phyloP scores from a whole-genome alignment of 2,888 invertebrate genomes.

The Clanis bilineata region DNA sequence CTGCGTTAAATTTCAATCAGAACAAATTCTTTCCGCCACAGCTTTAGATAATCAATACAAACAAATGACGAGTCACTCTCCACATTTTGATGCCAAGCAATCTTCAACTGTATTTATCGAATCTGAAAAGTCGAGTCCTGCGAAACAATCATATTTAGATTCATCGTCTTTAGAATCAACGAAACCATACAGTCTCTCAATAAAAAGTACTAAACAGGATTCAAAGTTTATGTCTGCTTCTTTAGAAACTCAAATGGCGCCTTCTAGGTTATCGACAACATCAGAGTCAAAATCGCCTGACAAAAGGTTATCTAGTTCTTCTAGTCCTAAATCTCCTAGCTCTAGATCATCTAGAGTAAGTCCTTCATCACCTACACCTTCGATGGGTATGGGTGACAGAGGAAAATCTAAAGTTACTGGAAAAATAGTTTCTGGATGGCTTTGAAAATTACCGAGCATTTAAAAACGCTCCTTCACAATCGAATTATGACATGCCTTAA shows the following conservation, averaged over 20 bases:
- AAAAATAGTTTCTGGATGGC: conserved; percentile 88
- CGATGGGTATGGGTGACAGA: conserved; percentile 67
- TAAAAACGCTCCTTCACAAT: background rate
- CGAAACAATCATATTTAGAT: background rate
- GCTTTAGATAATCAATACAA: conserved; percentile 56
- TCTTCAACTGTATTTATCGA: background rate
- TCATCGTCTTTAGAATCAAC: background rate
- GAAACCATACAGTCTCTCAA: background rate
- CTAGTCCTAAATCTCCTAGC: conserved; percentile 27
- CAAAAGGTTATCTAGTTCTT: conserved; percentile 18
- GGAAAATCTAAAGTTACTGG: conserved; percentile 89
- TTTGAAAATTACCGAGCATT: conserved; percentile 60
- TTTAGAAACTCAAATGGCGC: conserved; percentile 30
- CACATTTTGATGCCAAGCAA: conserved; percentile 17
- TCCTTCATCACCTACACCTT: conserved; percentile 60
- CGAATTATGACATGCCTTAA: background rate
- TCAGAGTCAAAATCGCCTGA: conserved; percentile 28
- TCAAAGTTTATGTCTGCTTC: conserved; percentile 17
- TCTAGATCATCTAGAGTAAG: conserved; percentile 60
- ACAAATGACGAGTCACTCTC: conserved; percentile 32
- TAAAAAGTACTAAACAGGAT: conserved; percentile 7
- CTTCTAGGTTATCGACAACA: conserved; percentile 42
- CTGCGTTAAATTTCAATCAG: conserved; percentile 45
- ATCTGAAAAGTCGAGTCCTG: background rate
- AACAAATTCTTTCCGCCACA: conserved; percentile 68